Conservation (phyloP, 2,797 vertebrate genomes). For the Microctenopoma stevenorrisi region DNA sequence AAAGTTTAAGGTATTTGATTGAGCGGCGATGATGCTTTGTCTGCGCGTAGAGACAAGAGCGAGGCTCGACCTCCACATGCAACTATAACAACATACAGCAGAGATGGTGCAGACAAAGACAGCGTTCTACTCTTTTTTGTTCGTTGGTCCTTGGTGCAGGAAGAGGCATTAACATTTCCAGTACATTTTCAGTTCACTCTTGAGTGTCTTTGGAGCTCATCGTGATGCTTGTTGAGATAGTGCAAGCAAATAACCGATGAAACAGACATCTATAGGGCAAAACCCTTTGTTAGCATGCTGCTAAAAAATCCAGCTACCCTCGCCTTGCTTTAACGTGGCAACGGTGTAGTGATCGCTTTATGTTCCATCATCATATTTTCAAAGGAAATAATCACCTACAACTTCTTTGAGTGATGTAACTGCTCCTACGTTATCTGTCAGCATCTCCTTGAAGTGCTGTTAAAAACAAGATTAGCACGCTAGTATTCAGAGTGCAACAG, state of each 20-base stretch:
- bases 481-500: constrained; percentile 6
- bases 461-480: constrained; percentile 21
- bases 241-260: not conserved
- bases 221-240: not conserved
- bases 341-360: not conserved
- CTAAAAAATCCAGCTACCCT: not conserved
- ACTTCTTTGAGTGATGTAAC: constrained; percentile 23
- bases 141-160: constrained; percentile 9
- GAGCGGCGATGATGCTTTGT: constrained; percentile 44
- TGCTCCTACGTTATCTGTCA: constrained; percentile 42
- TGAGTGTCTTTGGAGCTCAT: constrained; percentile 2
- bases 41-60: constrained; percentile 35
- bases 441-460: constrained; percentile 23
- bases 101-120: constrained; percentile 34
- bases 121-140: constrained; percentile 18
- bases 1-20: constrained; percentile 36
- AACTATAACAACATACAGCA: constrained; percentile 34
- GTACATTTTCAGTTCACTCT: constrained; percentile 5
- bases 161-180: constrained; percentile 24
- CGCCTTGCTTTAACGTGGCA: not conserved
- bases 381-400: constrained; percentile 17
- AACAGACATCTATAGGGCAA: not conserved
- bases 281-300: not conserved
- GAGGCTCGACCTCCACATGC: constrained; percentile 59
- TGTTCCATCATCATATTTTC: not conserved